phyloP scores from a whole-genome alignment of 2,888 invertebrate species.

The Phasia obesa region DNA sequence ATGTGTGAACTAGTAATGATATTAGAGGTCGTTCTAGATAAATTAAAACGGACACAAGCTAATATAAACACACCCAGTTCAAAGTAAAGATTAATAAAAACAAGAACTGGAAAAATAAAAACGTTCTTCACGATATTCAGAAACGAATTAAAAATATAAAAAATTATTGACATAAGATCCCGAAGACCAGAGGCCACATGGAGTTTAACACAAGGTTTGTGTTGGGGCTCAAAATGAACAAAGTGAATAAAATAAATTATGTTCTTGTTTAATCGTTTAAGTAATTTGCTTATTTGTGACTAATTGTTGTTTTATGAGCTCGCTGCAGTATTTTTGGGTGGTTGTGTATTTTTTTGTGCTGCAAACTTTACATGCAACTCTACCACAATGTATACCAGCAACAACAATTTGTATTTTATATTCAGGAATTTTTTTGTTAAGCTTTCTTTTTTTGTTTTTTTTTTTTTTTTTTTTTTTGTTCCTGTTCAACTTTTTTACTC shows the following conservation, averaged over 20 bases:
- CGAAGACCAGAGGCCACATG: conserved; percentile 55
- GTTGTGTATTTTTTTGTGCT: conserved; percentile 34
- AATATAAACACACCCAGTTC: conserved; percentile 76
- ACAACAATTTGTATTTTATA: conserved; percentile 17
- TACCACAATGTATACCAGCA: background rate
- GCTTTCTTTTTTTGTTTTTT: background rate
- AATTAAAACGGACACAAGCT: conserved; percentile 71
- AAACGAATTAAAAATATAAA: conserved; percentile 4
- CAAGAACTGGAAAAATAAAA: conserved; percentile 21
- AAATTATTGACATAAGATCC: conserved; percentile 10
- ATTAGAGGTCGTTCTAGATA: conserved; percentile 41
- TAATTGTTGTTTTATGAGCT: conserved; percentile 38
- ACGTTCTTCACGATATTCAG: conserved; percentile 21
- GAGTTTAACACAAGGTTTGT: conserved; percentile 40
- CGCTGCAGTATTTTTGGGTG: background rate
- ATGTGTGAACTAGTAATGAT: too few relatives aligned
- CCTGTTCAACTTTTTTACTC: conserved; percentile 1
- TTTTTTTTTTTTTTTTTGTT: conserved; percentile 1
- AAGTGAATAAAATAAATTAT: conserved; percentile 35
- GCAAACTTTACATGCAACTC: conserved; percentile 28
- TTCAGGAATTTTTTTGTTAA: conserved; percentile 5
- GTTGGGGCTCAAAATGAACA: conserved; percentile 12
- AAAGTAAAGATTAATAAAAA: conserved; percentile 66
- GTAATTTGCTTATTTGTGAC: conserved; percentile 69
- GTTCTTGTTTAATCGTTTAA: conserved; percentile 66